Percentiles rank a stretch among this genome's conserved stretches.
These are phyloP conservation scores for Apotomis betuletana DNA, from an alignment of 2,888 invertebrate genomes.

Conservation along the genomic window DNA sequence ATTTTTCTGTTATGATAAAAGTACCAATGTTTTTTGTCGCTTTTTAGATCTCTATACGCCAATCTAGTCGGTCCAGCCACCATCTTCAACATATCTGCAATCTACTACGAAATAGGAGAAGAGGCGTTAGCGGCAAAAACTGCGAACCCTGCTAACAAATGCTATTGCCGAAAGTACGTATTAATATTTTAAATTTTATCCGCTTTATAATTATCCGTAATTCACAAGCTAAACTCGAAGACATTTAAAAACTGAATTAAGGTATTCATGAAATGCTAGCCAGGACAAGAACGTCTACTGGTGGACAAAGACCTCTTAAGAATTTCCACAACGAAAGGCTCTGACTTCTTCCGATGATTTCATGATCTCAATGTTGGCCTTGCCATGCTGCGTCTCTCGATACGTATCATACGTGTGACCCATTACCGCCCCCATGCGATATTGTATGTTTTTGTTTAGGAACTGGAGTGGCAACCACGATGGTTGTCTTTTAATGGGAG, in stretches of 20 bases:
- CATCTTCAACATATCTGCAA: conserved; percentile 73
- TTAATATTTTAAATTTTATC: conserved; percentile 6
- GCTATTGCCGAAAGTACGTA: conserved; percentile 79
- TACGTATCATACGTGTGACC: too few relatives aligned
- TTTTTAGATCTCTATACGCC: conserved; percentile 73
- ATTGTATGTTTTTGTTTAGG: conserved; percentile 48
- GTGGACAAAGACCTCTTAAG: too few relatives aligned
- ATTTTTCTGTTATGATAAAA: too few relatives aligned
- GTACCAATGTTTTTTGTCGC: background rate
- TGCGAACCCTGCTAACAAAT: conserved; percentile 73
- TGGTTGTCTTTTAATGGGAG: conserved; percentile 81
- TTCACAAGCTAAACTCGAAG: too few relatives aligned
- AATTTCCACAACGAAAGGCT: too few relatives aligned
- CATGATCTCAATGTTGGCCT: too few relatives aligned
- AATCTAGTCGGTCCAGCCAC: conserved; percentile 67
- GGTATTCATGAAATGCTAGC: too few relatives aligned
- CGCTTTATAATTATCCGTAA: background rate
- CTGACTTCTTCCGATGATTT: too few relatives aligned
- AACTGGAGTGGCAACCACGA: conserved; percentile 73
- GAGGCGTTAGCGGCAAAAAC: conserved; percentile 72
- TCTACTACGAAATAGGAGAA: conserved; percentile 74
- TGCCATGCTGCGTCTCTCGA: too few relatives aligned
- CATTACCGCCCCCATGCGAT: too few relatives aligned
- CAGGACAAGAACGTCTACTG: too few relatives aligned
- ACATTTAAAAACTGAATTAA: too few relatives aligned